Evolutionary conservation across 2,113 vertebrate species (phyloP).

Genomic region (Tenebrosternarchus preto): DNA sequence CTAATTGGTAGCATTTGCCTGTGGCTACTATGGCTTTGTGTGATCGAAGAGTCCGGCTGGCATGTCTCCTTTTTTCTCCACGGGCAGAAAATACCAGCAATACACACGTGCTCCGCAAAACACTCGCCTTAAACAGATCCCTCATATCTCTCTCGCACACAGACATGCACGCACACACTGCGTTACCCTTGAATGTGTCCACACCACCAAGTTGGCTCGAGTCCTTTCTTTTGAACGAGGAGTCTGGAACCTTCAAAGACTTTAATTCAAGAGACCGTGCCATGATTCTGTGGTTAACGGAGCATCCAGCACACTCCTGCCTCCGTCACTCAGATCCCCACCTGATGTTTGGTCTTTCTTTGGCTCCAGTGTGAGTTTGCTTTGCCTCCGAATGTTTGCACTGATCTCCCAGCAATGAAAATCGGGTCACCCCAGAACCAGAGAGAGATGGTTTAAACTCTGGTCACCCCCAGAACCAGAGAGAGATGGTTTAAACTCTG

Average conservation of each 20-base stretch:
- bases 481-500: neutral
- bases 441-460: neutral
- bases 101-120: slow-evolving; percentile 42
- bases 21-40: slow-evolving; percentile 64
- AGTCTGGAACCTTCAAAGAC: neutral
- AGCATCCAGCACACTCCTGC: neutral
- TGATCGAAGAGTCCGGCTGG: slow-evolving; percentile 72
- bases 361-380: neutral
- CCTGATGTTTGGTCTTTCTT: neutral
- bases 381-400: neutral
- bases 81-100: slow-evolving; percentile 57
- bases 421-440: neutral
- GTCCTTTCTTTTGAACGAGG: neutral
- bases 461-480: neutral
- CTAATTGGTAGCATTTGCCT: slow-evolving; percentile 75
- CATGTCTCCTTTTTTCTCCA: slow-evolving; percentile 64
- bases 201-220: neutral
- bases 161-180: slow-evolving; percentile 28
- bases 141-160: slow-evolving; percentile 40
- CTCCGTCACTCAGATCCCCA: neutral
- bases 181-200: neutral
- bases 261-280: neutral
- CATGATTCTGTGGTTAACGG: neutral
- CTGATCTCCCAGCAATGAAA: neutral
- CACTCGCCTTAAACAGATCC: too few species aligned